phyloP scores from a whole-genome alignment of 2,797 vertebrate species.

The Alectoris magna region DNA sequence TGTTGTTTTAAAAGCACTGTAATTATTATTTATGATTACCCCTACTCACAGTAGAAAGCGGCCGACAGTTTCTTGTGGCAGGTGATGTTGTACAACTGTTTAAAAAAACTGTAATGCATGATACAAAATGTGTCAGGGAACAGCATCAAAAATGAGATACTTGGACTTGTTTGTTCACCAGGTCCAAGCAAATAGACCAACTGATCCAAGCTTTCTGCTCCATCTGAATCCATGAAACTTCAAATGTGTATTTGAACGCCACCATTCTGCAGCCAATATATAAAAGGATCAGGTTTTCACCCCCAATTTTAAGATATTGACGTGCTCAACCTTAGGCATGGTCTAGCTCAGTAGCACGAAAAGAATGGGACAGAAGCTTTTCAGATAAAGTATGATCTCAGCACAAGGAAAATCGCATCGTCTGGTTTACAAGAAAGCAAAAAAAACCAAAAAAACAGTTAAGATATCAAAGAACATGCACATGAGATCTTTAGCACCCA shows the following conservation, averaged over 20 bases:
- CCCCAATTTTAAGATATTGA: not conserved
- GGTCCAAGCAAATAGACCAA: not conserved
- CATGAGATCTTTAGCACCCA: not conserved
- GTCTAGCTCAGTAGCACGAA: not conserved
- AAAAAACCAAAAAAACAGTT: not conserved
- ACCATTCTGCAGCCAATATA: not conserved
- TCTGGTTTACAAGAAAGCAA: not conserved
- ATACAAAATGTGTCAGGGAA: not conserved
- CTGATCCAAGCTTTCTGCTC: not conserved
- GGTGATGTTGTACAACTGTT: not conserved
- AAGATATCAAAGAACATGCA: not conserved
- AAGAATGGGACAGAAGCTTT: not conserved
- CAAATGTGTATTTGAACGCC: not conserved
- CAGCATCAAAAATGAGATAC: not conserved
- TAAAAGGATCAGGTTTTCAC: not conserved
- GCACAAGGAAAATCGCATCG: not conserved
- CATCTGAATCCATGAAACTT: not conserved
- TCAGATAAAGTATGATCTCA: not conserved
- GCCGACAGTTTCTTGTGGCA: not conserved
- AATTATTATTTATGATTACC: conserved; percentile 18
- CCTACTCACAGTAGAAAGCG: not conserved
- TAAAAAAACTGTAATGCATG: not conserved
- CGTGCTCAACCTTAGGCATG: not conserved
- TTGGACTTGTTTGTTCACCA: not conserved
- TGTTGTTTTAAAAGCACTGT: not conserved